These are phyloP conservation scores for Drosophila buzzatii DNA, from an alignment of 2,888 invertebrate species.

Conservation along the genomic window DNA sequence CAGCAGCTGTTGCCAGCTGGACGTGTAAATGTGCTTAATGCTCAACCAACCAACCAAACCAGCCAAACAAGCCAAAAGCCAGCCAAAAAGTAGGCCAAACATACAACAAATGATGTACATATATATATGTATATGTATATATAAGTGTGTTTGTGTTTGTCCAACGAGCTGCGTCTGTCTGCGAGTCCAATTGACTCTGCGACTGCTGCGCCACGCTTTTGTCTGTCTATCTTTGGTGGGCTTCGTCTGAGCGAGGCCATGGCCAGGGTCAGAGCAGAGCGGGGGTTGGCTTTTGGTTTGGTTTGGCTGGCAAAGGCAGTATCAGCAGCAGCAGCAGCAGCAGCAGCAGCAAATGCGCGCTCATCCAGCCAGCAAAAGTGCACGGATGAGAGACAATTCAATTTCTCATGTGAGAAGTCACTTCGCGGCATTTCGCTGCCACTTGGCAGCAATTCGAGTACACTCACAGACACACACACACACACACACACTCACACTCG, in stretches of 20 bases:
- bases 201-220: conserved; percentile 39
- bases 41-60: conserved; percentile 35
- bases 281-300: background rate
- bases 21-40: conserved; percentile 70
- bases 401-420: conserved; percentile 64
- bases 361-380: conserved; percentile 51
- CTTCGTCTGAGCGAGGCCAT: conserved; percentile 35
- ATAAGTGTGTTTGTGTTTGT: conserved; percentile 25
- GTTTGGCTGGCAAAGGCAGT: background rate
- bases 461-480: background rate
- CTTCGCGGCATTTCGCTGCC: conserved; percentile 57
- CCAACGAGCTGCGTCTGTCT: conserved; percentile 41
- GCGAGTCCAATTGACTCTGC: conserved; percentile 31
- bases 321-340: background rate
- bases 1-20: conserved; percentile 76
- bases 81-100: conserved; percentile 69
- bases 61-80: conserved; percentile 33
- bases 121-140: background rate
- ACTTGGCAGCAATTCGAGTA: conserved; percentile 48
- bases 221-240: conserved; percentile 38
- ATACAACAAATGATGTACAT: conserved; percentile 46
- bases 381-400: conserved; percentile 61
- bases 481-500: background rate
- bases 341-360: conserved; percentile 34
- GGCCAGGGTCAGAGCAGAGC: conserved; percentile 19